Conservation (phyloP, 1,140 invertebrate genomes). For the Zaprionus africanus region DNA sequence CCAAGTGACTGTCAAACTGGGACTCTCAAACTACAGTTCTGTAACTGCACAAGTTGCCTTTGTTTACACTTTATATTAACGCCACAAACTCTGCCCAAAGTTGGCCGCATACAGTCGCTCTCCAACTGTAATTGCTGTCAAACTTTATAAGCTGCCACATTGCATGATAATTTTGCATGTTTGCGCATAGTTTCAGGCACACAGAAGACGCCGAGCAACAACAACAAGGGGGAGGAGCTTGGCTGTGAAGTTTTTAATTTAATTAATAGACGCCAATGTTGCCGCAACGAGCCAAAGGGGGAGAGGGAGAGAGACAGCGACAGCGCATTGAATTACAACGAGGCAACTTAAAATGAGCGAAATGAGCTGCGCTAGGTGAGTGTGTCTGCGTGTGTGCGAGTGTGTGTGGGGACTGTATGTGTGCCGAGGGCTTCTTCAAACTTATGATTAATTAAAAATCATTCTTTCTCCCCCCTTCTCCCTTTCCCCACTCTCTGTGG, state of each 20-base stretch:
- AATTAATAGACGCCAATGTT: slow-evolving; percentile 68
- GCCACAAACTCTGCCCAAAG: background rate
- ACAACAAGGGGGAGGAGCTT: slow-evolving; percentile 18
- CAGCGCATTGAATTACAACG: slow-evolving; percentile 71
- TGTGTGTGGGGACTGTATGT: slow-evolving; percentile 9
- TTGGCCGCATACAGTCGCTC: background rate
- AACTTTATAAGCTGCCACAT: slow-evolving; percentile 39
- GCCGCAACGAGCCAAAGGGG: slow-evolving; percentile 43
- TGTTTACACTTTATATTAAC: background rate
- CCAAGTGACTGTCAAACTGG: background rate
- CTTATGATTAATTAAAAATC: slow-evolving; percentile 80
- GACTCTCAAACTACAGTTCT: background rate
- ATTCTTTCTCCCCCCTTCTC: slow-evolving; percentile 25
- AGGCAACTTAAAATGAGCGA: slow-evolving; percentile 40
- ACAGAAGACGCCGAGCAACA: slow-evolving; percentile 11
- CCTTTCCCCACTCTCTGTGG: background rate
- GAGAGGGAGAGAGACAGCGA: slow-evolving; percentile 36
- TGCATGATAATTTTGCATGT: slow-evolving; percentile 61
- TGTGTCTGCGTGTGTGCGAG: slow-evolving; percentile 26
- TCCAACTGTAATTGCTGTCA: slow-evolving; percentile 43
- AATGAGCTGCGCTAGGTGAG: slow-evolving; percentile 43
- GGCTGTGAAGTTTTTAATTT: slow-evolving; percentile 76
- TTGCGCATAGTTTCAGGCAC: slow-evolving; percentile 66
- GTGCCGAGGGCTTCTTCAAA: slow-evolving; percentile 54
- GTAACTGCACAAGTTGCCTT: background rate